Evolutionary conservation across 2,888 invertebrate species (phyloP).

Genomic region (Platycnemis pennipes): DNA sequence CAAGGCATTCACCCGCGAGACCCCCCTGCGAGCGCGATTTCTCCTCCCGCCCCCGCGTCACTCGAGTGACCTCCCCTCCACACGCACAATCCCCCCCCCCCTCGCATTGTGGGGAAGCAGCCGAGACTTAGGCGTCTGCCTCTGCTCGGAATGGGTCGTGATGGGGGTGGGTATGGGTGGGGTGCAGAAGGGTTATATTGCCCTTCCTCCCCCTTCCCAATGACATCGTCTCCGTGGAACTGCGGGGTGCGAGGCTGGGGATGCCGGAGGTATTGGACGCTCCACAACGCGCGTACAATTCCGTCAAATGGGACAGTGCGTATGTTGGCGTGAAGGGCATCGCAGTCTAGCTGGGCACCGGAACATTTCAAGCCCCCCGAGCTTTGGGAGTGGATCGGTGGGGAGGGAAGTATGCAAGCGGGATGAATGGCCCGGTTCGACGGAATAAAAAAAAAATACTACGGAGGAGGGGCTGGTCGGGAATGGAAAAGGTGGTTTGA

Average conservation of each 20-base stretch:
- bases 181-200: background rate
- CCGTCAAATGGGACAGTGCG: constrained; percentile 20
- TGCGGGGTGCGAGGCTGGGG: background rate
- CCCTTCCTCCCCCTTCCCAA: background rate
- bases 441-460: background rate
- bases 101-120: background rate
- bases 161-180: background rate
- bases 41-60: background rate
- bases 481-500: background rate
- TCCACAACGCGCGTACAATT: background rate
- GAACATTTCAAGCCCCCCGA: background rate
- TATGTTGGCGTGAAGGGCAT: background rate
- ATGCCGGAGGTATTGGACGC: background rate
- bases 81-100: background rate
- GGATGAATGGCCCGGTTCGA: background rate
- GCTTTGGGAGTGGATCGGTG: background rate
- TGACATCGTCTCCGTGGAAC: constrained; percentile 8
- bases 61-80: background rate
- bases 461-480: background rate
- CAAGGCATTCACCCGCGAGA: background rate
- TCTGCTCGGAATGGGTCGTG: background rate
- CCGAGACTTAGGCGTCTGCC: background rate
- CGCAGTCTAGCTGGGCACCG: background rate
- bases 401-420: background rate
- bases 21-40: background rate